Evolutionary conservation across 2,888 invertebrate genomes (phyloP).

Genomic region (Abscondita cerata): DNA sequence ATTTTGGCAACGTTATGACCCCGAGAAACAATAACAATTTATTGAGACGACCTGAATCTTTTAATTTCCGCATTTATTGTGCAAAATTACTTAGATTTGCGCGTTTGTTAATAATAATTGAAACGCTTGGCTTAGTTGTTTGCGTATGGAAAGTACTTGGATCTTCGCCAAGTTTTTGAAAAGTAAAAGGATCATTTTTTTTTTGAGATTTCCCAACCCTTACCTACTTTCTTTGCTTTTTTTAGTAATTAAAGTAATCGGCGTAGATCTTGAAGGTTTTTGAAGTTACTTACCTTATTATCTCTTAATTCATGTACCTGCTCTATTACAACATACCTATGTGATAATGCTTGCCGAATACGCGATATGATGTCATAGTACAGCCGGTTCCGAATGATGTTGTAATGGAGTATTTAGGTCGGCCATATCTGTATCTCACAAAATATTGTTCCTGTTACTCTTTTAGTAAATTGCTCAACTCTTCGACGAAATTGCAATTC

Average conservation of each 20-base stretch:
- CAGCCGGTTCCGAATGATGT: slow-evolving; percentile 43
- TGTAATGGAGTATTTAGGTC: slow-evolving; percentile 47
- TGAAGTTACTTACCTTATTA: slow-evolving; percentile 7
- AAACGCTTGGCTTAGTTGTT: too few species aligned
- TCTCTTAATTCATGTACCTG: slow-evolving; percentile 20
- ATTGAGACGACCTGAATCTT: background rate
- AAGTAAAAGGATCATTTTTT: too few species aligned
- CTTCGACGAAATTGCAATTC: too few species aligned
- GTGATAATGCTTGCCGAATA: slow-evolving; percentile 35
- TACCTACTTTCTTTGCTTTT: slow-evolving; percentile 8
- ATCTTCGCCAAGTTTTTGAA: too few species aligned
- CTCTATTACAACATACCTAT: slow-evolving; percentile 23
- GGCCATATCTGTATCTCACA: slow-evolving; percentile 32
- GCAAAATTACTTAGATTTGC: background rate
- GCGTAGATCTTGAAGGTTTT: slow-evolving; percentile 4
- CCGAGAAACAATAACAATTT: background rate
- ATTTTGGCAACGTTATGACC: slow-evolving; percentile 25
- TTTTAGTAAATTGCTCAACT: too few species aligned
- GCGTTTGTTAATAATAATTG: too few species aligned
- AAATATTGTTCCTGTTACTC: background rate
- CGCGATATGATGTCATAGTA: slow-evolving; percentile 36
- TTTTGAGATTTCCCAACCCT: too few species aligned
- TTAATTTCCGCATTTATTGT: background rate
- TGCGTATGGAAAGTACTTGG: too few species aligned
- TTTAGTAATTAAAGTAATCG: slow-evolving; percentile 11